These are phyloP conservation scores for Carcinoscorpius rotundicauda DNA, from an alignment of 1,140 invertebrate genomes.

Conservation along the genomic window DNA sequence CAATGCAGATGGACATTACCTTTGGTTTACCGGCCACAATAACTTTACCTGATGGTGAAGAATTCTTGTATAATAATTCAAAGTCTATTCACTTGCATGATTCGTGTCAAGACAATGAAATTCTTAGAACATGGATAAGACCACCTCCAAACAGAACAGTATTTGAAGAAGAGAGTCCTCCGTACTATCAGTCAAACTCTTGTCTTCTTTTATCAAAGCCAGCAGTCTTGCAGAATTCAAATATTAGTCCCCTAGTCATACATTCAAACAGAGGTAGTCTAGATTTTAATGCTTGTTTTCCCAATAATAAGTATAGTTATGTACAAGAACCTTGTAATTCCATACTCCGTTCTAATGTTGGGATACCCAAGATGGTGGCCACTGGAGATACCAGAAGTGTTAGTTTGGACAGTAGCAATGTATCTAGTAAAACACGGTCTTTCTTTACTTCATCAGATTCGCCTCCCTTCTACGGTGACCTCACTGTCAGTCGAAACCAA, in stretches of 20 bases:
- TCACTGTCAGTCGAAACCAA: conserved; percentile 11
- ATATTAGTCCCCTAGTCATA: conserved; percentile 20
- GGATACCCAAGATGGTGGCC: conserved; percentile 2
- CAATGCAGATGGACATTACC: conserved; percentile 46
- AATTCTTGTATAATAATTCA: conserved; percentile 47
- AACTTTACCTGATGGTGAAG: conserved; percentile 54
- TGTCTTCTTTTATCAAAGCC: conserved; percentile 32
- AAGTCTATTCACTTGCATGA: conserved; percentile 47
- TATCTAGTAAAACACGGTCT: conserved; percentile 1
- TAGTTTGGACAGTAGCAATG: conserved; percentile 5
- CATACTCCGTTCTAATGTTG: neutral
- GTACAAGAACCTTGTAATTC: neutral
- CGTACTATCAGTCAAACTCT: conserved; percentile 48
- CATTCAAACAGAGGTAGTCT: conserved; percentile 21
- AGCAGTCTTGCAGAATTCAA: conserved; percentile 4
- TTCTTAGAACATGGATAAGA: conserved; percentile 52
- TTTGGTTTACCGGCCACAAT: conserved; percentile 52
- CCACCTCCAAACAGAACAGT: conserved; percentile 57
- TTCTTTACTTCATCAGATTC: conserved; percentile 10
- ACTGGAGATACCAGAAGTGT: conserved; percentile 11
- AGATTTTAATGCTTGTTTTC: conserved; percentile 3
- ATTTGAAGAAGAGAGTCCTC: conserved; percentile 50
- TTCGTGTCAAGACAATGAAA: conserved; percentile 49
- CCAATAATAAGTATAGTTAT: neutral
- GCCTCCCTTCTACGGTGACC: conserved; percentile 15